phyloP scores from a whole-genome alignment of 2,888 invertebrate species.

The Eretmocerus hayati region DNA sequence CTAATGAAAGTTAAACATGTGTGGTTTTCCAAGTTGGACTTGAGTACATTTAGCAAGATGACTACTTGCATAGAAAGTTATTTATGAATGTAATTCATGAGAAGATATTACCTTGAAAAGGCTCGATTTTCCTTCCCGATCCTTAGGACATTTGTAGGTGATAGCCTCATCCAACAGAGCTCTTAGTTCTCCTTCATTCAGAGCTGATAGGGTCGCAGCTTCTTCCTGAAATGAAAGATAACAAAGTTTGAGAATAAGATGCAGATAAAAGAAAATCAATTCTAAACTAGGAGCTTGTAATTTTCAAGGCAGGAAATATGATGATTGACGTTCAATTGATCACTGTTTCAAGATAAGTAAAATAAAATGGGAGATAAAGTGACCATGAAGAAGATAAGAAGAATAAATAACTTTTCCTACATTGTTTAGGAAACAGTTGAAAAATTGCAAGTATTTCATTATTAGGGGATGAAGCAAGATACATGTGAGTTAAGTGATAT shows the following conservation, averaged over 20 bases:
- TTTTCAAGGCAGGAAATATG: not conserved
- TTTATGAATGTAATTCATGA: no score
- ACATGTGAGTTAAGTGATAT: no score
- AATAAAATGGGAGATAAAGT: slow-evolving; percentile 20
- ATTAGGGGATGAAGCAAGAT: no score
- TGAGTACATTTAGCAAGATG: no score
- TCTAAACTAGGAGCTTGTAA: not conserved
- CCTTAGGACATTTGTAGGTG: slow-evolving; percentile 77
- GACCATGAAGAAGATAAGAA: slow-evolving; percentile 19
- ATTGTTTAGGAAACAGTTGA: no score
- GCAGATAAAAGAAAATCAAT: no score
- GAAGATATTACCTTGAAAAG: slow-evolving; percentile 63
- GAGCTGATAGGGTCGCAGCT: slow-evolving; percentile 47
- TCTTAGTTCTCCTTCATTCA: slow-evolving; percentile 71
- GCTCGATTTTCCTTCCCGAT: slow-evolving; percentile 76
- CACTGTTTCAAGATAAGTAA: slow-evolving; percentile 13
- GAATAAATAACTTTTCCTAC: slow-evolving; percentile 4
- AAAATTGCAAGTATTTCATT: no score
- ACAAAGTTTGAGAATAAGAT: not conserved
- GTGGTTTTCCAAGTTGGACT: no score
- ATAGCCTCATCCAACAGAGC: slow-evolving; percentile 77
- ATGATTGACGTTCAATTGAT: slow-evolving; percentile 13
- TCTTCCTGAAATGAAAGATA: slow-evolving; percentile 38
- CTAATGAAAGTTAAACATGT: no score
- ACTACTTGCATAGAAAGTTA: no score